Base-by-base conservation (phyloP, 1,140 invertebrate genomes). In the Arion vulgaris region DNA sequence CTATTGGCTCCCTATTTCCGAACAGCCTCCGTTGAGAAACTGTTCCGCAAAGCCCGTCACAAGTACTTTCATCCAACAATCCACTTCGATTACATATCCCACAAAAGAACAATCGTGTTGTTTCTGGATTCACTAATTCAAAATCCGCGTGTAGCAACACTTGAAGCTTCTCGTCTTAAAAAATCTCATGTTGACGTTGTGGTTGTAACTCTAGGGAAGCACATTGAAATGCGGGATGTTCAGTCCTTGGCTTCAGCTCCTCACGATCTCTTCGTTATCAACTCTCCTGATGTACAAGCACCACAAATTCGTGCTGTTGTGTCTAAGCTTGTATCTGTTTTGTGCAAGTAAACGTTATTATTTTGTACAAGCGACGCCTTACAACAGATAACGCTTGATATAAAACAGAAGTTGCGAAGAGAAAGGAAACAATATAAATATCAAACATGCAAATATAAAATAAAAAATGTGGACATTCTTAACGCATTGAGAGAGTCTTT, bases 91-190 rank as follows among this genome's bases (percentile, higher is more conserved):
- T 17, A 26, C 45, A 34, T 26, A 32, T 9, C 51, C 2, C 75
- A 77, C 34, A 53, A 62, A 28, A 53, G 38, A 62, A 41, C 49
- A n/a, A 49, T 77, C 7, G 75, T 77, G 1, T 15, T 77, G 2
- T 77, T 77, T 51, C 9, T 77, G 75, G 75, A 77, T 32, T 77
- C 75, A 32, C n/a, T 34, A 13, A n/a, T 77, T 2, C n/a, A 53
- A 26, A 77, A 77, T 34, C n/a, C n/a, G 19, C 4, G 11, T 17
- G 49, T 23, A 26, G 32, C 75, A 34, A 57, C 32, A 1, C 4
- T 77, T 13, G 49, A 62, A 36, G 75, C 75, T 2, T 4, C 5
- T 1, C 49, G 51, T 9, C 51, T 77, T n/a, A 57, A 38, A 51
- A 77, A 34, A 39, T 77, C 75, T 36, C n/a, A 66, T 19, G 75